Evolutionary conservation across 2,113 vertebrate species (phyloP).

Genomic region (Orthonyx spaldingii): DNA sequence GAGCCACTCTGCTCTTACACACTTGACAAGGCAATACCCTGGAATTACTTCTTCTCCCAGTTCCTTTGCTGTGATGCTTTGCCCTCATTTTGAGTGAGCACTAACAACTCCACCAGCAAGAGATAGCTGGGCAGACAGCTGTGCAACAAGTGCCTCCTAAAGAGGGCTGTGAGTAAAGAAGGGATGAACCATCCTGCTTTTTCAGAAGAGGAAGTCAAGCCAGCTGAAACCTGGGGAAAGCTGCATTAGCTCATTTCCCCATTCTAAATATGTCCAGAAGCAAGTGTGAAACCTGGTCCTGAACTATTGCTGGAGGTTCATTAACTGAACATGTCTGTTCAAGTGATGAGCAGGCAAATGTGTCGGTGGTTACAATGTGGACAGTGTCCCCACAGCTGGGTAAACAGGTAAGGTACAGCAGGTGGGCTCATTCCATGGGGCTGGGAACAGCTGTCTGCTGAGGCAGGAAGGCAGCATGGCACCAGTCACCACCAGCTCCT

Average conservation of each 20-base stretch:
- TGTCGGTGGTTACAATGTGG: accelerated
- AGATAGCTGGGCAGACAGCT: not conserved
- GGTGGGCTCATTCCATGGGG: accelerated
- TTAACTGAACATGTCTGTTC: accelerated
- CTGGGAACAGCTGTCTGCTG: not conserved
- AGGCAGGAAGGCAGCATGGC: not conserved
- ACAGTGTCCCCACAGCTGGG: accelerated
- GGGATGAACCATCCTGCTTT: not conserved
- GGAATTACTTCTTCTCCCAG: not conserved
- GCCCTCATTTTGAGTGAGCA: not conserved
- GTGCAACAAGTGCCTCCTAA: not conserved
- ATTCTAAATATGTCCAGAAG: not conserved
- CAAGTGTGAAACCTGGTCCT: not conserved
- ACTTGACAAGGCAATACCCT: not conserved
- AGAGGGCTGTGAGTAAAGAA: not conserved
- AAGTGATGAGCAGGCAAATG: not conserved
- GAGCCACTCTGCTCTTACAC: not conserved
- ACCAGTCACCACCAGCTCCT: not conserved
- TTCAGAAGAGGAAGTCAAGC: not conserved
- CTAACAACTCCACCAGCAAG: accelerated
- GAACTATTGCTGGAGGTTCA: not conserved
- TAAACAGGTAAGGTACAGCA: not conserved
- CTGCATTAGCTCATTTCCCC: not conserved
- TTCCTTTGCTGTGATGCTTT: not conserved
- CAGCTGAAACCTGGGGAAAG: not conserved